Percentiles rank a stretch among this genome's conserved stretches.
Evolutionary conservation across 1,140 invertebrate genomes (phyloP).

Genomic region (Oreohelix idahoensis): DNA sequence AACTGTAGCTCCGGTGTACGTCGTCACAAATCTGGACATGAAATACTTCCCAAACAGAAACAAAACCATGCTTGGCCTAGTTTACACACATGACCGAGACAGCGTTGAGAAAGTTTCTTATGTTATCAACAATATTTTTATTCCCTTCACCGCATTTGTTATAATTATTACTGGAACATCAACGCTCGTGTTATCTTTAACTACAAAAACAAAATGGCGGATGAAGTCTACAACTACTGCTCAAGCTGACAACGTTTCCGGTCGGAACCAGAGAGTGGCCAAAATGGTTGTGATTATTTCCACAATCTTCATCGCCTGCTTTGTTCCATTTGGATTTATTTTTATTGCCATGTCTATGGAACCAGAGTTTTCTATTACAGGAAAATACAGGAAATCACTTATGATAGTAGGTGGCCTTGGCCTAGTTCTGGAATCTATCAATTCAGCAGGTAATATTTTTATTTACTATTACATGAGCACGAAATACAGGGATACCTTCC

Average conservation of each 20-base stretch:
- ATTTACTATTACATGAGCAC: conserved; percentile 21
- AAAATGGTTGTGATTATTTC: conserved; percentile 21
- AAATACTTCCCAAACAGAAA: no score
- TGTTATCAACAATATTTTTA: no score
- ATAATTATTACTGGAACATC: neutral
- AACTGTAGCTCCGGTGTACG: no score
- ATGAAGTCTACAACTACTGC: neutral
- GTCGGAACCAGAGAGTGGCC: conserved; percentile 9
- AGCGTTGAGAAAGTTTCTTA: no score
- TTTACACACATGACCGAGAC: no score
- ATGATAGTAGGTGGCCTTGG: neutral
- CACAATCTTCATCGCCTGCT: neutral
- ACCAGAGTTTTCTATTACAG: neutral
- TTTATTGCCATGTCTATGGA: conserved; percentile 2
- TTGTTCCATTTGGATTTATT: neutral
- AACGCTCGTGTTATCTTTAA: neutral
- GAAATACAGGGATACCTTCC: neutral
- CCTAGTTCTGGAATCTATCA: neutral
- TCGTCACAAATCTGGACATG: no score
- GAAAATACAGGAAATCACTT: neutral
- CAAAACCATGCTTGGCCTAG: no score
- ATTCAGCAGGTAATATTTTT: no score
- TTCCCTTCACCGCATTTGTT: neutral
- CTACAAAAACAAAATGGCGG: neutral
- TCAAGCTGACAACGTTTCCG: neutral